phyloP scores from a whole-genome alignment of 2,113 vertebrate species.

The Boulengeromyrus knoepffleri region DNA sequence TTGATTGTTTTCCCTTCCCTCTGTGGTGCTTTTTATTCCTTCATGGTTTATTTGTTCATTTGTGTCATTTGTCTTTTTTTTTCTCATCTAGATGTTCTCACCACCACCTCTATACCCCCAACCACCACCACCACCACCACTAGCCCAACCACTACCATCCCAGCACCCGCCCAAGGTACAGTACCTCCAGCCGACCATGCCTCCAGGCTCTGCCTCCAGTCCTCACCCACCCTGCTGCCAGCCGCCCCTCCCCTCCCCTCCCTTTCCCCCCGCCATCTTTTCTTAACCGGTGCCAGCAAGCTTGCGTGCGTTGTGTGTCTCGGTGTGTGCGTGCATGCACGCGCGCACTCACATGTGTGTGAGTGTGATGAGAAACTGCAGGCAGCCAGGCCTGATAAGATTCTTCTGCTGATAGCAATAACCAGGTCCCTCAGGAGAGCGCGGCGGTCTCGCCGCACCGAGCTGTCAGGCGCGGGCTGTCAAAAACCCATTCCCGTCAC shows the following conservation, averaged over 20 bases:
- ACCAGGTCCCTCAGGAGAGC: slow-evolving; percentile 32
- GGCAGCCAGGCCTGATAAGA: slow-evolving; percentile 36
- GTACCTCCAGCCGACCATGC: slow-evolving; percentile 45
- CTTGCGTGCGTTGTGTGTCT: background rate
- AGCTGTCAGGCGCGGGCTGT: slow-evolving; percentile 15
- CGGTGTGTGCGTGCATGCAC: background rate
- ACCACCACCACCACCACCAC: slow-evolving; percentile 48
- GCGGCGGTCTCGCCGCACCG: slow-evolving; percentile 10
- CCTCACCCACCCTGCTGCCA: slow-evolving; percentile 23
- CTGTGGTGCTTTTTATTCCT: slow-evolving; percentile 20
- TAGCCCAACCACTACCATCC: slow-evolving; percentile 48
- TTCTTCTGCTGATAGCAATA: slow-evolving; percentile 35
- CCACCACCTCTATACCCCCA: slow-evolving; percentile 67
- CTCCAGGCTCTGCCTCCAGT: background rate
- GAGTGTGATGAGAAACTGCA: slow-evolving; percentile 15
- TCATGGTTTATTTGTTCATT: slow-evolving; percentile 44
- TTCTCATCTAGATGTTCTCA: slow-evolving; percentile 68
- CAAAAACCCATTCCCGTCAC: slow-evolving; percentile 19
- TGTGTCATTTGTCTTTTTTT: slow-evolving; percentile 59
- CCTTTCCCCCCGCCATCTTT: background rate
- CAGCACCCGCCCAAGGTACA: slow-evolving; percentile 60
- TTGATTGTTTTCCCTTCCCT: background rate
- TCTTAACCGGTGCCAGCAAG: background rate
- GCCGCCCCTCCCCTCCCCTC: background rate
- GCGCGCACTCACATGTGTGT: background rate